Evolutionary conservation across 2,113 vertebrate genomes (phyloP).

Genomic region (Salvelinus sp.): DNA sequence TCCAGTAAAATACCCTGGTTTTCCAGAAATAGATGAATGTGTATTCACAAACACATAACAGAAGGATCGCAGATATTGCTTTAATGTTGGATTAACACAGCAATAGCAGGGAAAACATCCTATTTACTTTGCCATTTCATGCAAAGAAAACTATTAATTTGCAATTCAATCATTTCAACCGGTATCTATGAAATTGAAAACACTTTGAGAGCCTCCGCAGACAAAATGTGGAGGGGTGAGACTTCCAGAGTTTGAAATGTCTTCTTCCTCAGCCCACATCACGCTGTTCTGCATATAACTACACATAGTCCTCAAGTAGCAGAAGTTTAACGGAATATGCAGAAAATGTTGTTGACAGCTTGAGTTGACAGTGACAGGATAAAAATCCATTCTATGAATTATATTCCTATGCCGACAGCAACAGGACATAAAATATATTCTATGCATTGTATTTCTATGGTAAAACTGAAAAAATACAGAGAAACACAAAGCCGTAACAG

Average conservation of each 20-base stretch:
- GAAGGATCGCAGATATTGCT: slow-evolving; percentile 4
- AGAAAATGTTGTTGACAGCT: no score
- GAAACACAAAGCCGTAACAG: no score
- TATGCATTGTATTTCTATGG: no score
- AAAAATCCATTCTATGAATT: no score
- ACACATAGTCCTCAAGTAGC: no score
- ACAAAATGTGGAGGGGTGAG: neutral
- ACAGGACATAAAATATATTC: no score
- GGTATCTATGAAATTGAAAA: neutral
- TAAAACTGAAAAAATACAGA: no score
- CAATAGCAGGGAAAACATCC: neutral
- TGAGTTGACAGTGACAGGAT: no score
- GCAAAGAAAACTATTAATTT: slow-evolving; percentile 1
- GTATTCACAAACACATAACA: neutral
- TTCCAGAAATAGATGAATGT: neutral
- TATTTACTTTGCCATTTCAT: neutral
- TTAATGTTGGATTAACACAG: slow-evolving; percentile 17
- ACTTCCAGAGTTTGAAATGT: neutral
- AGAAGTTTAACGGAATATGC: no score
- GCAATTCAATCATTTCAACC: neutral
- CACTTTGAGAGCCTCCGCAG: neutral
- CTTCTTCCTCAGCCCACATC: neutral
- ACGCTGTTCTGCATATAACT: no score
- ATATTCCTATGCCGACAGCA: no score
- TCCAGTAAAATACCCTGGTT: no score